Conservation (phyloP, 2,888 invertebrate genomes). For the Ditylenchus weischeri region DNA sequence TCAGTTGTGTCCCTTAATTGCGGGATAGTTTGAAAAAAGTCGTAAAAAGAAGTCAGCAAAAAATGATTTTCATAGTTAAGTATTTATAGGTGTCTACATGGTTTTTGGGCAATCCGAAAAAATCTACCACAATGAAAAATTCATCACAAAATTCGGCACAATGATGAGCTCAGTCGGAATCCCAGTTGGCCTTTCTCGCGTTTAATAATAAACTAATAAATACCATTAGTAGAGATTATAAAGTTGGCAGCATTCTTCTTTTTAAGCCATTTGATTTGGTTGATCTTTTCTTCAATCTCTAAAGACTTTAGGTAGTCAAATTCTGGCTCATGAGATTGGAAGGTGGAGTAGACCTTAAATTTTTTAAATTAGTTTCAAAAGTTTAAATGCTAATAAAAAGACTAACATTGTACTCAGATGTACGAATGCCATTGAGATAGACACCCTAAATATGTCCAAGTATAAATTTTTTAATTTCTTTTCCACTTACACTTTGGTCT, state of each 20-base stretch:
- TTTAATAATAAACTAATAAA: conserved; percentile 4
- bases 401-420: conserved; percentile 87
- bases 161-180: too few relatives aligned
- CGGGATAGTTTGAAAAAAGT: too few relatives aligned
- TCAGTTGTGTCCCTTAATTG: too few relatives aligned
- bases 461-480: neutral
- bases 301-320: conserved; percentile 99
- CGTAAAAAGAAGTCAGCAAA: too few relatives aligned
- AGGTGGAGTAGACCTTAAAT: conserved; percentile 82
- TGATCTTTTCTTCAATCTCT: conserved; percentile 99
- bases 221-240: conserved; percentile 89
- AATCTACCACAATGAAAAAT: too few relatives aligned
- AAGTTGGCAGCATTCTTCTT: conserved; percentile 97
- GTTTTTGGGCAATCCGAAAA: too few relatives aligned
- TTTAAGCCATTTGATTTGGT: conserved; percentile 93
- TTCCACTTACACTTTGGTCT: conserved; percentile 62
- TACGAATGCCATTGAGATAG: conserved; percentile 62
- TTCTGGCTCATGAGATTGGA: conserved; percentile 99
- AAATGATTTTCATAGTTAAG: too few relatives aligned
- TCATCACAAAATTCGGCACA: too few relatives aligned
- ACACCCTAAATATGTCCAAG: conserved; percentile 47
- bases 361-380: too few relatives aligned
- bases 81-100: too few relatives aligned
- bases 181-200: too few relatives aligned
- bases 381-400: too few relatives aligned